Base-by-base conservation (phyloP, 2,888 invertebrate species). In the Pollenia amentaria region DNA sequence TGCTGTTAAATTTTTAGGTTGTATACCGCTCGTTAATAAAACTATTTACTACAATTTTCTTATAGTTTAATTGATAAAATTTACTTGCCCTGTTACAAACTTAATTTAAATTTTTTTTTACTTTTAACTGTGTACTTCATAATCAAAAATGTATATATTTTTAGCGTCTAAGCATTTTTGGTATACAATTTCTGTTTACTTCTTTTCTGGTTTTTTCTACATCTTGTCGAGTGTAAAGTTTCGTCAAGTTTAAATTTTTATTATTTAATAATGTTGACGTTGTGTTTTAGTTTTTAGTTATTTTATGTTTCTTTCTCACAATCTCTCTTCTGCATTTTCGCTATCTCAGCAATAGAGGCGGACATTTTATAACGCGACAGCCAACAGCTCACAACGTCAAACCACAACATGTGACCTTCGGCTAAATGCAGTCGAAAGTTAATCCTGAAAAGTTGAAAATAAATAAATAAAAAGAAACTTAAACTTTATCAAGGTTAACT, bases 191-290 rank as follows among this genome's bases (percentile, higher is more conserved):
- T 46, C 72, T 60, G 1, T 29, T 29, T 6, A 29, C 29, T 29
- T 29, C 29, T 29, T 29, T 29, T 6, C 29, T 29, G n/a, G n/a
- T 29, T 29, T 29, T n/a, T 42, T 62, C 40, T 62, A 75, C 14
- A 48, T 57, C 11, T 69, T 29, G 42, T 46, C 46, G 4, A 46
- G 44, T 60, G 14, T 69, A 29, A 69, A 69, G 69, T 69, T 69
- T n/a, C 46, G 57, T 67, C 38, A 78, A 89, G 87, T 88, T 89
- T 88, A 89, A 89, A 89, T 88, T 88, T 79, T 87, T 89, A 88
- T 88, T 89, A 44, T 55, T 65, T 44, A 77, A 53, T 65, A 88
- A 87, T 69, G 80, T 79, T 86, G 87, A 88, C 88, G 87, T 67
- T 55, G 48, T 51, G n/a, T 67, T 62, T 38, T 51, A 53, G 46